These are phyloP conservation scores for Aurelia aurita DNA, from an alignment of 30 jellyfish, hydroid and myxozoan species.

Conservation along the genomic window DNA sequence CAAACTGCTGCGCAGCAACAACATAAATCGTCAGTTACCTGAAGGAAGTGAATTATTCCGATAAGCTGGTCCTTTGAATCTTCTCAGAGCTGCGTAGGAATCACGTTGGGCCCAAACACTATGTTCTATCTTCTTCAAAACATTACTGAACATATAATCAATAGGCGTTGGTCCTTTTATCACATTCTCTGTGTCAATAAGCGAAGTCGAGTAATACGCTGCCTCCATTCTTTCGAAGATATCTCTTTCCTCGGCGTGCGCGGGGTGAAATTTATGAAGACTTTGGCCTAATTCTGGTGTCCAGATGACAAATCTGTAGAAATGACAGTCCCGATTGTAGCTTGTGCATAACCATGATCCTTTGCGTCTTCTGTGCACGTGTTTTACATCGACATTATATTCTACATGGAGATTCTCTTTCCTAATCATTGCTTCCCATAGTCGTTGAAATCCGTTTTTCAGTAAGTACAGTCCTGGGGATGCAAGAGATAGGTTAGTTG, in stretches of 20 bases:
- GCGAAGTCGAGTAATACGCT: conserved; percentile 74
- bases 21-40: conserved; percentile 9
- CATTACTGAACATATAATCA: conserved; percentile 84
- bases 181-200: conserved; percentile 63
- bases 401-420: conserved; percentile 66
- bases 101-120: conserved; percentile 95
- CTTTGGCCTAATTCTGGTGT: conserved; percentile 87
- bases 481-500: not conserved
- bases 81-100: conserved; percentile 76
- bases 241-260: conserved; percentile 44
- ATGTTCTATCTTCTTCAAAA: conserved; percentile 60
- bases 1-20: too few relatives aligned
- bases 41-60: conserved; percentile 68
- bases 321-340: conserved; percentile 54
- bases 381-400: conserved; percentile 55
- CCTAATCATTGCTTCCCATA: conserved; percentile 78
- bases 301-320: conserved; percentile 88
- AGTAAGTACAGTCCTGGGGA: conserved; percentile 50
- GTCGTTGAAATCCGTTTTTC: conserved; percentile 82
- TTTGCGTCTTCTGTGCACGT: conserved; percentile 53
- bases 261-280: conserved; percentile 50
- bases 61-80: conserved; percentile 61
- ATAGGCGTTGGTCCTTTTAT: conserved; percentile 77
- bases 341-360: conserved; percentile 70
- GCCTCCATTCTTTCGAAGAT: conserved; percentile 45